Evolutionary conservation across 2,888 invertebrate species (phyloP).

Genomic region (Zootermopsis nevadensis): DNA sequence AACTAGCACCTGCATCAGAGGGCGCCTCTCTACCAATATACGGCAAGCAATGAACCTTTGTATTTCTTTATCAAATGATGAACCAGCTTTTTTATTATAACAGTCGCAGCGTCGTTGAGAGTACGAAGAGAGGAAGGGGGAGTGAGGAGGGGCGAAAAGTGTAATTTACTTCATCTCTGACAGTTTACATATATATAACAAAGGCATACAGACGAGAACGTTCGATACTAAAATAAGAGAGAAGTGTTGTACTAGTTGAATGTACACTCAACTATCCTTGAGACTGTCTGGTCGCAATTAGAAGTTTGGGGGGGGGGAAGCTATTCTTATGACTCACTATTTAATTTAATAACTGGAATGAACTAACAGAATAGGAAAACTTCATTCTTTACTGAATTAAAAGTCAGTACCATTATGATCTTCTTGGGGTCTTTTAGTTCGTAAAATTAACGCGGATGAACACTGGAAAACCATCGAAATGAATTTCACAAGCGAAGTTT

Average conservation of each 20-base stretch:
- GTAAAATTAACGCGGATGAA: no score
- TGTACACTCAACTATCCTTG: conserved; percentile 7
- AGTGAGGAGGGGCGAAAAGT: conserved; percentile 31
- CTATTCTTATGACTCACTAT: neutral
- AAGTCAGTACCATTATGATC: no score
- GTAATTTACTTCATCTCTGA: conserved; percentile 46
- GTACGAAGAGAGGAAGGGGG: conserved; percentile 12
- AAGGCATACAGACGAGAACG: conserved; percentile 33
- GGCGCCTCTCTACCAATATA: neutral
- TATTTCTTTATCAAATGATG: conserved; percentile 49
- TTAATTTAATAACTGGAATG: neutral
- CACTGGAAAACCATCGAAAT: no score
- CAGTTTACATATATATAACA: conserved; percentile 32
- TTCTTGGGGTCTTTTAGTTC: no score
- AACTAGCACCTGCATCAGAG: conserved; percentile 49
- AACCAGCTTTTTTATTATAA: conserved; percentile 27
- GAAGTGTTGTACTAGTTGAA: conserved; percentile 19
- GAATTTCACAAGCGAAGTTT: no score
- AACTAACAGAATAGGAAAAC: neutral
- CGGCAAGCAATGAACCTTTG: conserved; percentile 40
- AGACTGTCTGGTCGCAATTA: neutral
- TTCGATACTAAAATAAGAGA: conserved; percentile 31
- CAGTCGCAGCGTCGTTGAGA: conserved; percentile 1
- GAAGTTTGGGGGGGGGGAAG: neutral
- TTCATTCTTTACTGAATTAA: no score